These are phyloP conservation scores for Narcine bancroftii DNA, from an alignment of 2,113 vertebrate genomes.

Conservation along the genomic window DNA sequence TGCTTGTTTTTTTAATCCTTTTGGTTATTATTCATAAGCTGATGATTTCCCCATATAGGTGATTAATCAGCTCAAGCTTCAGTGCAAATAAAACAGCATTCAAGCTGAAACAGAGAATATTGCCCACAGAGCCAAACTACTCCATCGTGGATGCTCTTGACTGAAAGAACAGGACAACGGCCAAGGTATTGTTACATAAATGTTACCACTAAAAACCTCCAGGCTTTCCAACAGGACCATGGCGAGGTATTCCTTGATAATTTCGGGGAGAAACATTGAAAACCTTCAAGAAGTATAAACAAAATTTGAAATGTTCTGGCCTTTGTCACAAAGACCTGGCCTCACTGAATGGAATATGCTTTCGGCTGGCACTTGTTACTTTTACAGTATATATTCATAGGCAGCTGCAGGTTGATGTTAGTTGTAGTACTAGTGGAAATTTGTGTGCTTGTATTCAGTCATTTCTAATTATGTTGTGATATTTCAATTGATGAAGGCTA, in stretches of 20 bases:
- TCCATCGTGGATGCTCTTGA: not conserved
- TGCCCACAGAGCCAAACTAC: not conserved
- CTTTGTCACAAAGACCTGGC: not conserved
- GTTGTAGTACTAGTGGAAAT: not conserved
- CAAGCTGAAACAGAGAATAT: constrained; percentile 19
- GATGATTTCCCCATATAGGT: constrained; percentile 27
- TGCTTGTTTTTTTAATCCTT: not conserved
- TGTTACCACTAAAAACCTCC: not conserved
- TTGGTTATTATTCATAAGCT: constrained; percentile 27
- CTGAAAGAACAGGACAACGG: constrained; percentile 15
- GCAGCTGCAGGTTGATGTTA: not conserved
- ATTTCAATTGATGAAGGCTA: not conserved
- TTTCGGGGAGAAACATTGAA: not conserved
- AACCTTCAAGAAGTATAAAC: not conserved
- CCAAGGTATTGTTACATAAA: constrained; percentile 8
- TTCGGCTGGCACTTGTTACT: too few relatives aligned
- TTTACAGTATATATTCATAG: not conserved
- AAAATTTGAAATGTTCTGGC: not conserved
- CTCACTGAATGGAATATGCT: not conserved
- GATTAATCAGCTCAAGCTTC: constrained; percentile 15
- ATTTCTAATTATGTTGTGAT: not conserved
- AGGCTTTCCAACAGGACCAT: not conserved
- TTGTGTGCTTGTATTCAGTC: not conserved
- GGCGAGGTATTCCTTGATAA: not conserved
- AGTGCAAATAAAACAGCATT: constrained; percentile 32